Conservation (phyloP, 2,797 vertebrate genomes). For the Lepus oiostolus region DNA sequence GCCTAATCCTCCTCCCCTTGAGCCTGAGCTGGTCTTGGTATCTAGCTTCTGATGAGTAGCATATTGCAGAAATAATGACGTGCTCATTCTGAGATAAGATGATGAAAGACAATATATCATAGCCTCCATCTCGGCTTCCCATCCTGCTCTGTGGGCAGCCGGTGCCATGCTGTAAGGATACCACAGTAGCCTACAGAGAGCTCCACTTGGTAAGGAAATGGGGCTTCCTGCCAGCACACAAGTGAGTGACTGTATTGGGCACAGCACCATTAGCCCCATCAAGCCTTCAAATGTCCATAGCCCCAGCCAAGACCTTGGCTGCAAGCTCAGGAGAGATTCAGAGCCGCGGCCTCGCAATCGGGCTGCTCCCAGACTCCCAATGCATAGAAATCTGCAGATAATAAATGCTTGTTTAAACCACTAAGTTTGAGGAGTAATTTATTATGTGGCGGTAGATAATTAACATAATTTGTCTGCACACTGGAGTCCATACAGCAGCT, state of each 20-base stretch:
- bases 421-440: not conserved
- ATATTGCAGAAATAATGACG: not conserved
- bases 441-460: not conserved
- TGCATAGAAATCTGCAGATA: not conserved
- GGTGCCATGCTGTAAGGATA: not conserved
- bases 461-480: not conserved
- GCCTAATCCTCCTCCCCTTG: not conserved
- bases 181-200: not conserved
- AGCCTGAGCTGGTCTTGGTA: not conserved
- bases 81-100: not conserved
- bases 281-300: not conserved
- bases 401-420: constrained; percentile 52
- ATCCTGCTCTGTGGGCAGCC: not conserved
- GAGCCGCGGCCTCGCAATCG: not conserved
- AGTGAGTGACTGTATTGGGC: not conserved
- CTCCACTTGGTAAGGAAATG: not conserved
- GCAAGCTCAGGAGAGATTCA: not conserved
- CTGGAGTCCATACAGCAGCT: constrained; percentile 1
- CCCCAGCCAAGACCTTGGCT: not conserved
- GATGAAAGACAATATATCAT: not conserved
- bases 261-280: not conserved
- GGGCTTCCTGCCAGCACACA: not conserved
- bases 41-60: not conserved
- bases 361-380: not conserved
- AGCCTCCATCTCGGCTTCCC: not conserved